Conservation (phyloP, 2,888 invertebrate genomes). For the Nasonia oneida region DNA sequence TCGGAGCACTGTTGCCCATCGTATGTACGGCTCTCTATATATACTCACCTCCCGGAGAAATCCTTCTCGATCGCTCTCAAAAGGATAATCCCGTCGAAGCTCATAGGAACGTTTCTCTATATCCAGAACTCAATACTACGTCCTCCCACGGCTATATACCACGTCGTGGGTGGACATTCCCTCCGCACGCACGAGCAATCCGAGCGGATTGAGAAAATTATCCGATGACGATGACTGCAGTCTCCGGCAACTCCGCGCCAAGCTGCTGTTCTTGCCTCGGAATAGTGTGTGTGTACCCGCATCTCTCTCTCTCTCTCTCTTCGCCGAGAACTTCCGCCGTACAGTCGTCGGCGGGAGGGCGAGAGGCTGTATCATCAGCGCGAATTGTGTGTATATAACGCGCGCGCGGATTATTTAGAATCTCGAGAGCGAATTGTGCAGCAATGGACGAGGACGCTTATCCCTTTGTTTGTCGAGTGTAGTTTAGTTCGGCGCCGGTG, state of each 20-base stretch:
- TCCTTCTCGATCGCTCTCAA: constrained; percentile 53
- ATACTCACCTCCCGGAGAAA: constrained; percentile 18
- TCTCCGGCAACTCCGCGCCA: neutral
- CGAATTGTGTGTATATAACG: neutral
- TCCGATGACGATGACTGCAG: constrained; percentile 39
- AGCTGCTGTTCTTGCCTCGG: neutral
- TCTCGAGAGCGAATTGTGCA: constrained; percentile 15
- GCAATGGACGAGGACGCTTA: constrained; percentile 1
- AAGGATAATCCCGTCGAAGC: constrained; percentile 53
- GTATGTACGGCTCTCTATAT: constrained; percentile 1
- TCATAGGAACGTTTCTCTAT: constrained; percentile 32
- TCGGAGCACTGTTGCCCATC: constrained; percentile 32
- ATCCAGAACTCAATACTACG: neutral
- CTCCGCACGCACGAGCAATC: neutral
- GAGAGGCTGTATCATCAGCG: neutral
- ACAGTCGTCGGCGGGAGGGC: too few species aligned
- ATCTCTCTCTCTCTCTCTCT: neutral
- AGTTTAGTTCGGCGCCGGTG: neutral
- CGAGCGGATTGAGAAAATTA: constrained; percentile 45
- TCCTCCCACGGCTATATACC: neutral
- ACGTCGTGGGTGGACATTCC: neutral
- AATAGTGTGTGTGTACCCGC: neutral
- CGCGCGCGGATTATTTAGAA: constrained; percentile 17
- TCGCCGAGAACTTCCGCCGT: neutral
- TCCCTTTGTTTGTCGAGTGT: neutral